These are phyloP conservation scores for Stichodactyla mertensii DNA, from an alignment of 64 coral and sea anemone species.

Conservation along the genomic window DNA sequence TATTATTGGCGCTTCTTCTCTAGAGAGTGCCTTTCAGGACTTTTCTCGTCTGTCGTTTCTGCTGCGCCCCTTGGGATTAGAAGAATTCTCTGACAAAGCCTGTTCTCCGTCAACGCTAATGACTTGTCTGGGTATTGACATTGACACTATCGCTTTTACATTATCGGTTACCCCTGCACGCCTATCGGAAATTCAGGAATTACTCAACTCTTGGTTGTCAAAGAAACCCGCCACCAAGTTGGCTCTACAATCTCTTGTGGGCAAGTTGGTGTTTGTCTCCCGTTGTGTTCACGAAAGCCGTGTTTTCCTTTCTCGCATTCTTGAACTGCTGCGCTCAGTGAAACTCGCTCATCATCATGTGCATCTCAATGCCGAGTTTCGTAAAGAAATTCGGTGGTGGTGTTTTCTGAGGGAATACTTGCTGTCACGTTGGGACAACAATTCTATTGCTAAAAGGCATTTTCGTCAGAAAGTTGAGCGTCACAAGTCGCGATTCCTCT, in stretches of 20 bases:
- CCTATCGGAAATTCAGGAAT: constrained; percentile 8
- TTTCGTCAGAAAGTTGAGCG: not conserved
- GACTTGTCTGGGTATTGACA: constrained; percentile 33
- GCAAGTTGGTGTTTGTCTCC: constrained; percentile 45
- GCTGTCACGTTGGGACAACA: constrained; percentile 21
- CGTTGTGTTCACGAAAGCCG: constrained; percentile 35
- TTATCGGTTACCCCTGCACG: constrained; percentile 14
- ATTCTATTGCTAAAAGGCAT: not conserved
- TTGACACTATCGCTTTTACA: constrained; percentile 26
- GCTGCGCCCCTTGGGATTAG: constrained; percentile 14
- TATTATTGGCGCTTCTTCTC: constrained; percentile 41
- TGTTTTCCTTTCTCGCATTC: constrained; percentile 24
- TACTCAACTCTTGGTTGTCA: constrained; percentile 10
- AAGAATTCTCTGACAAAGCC: constrained; percentile 26
- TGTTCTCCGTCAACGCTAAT: constrained; percentile 36
- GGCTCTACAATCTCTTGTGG: constrained; percentile 27
- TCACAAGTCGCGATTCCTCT: not conserved
- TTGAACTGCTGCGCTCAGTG: constrained; percentile 20
- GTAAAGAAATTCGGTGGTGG: constrained; percentile 30
- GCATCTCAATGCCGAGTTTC: constrained; percentile 28
- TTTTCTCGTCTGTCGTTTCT: constrained; percentile 11
- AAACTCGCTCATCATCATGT: constrained; percentile 28
- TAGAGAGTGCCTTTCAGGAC: not conserved
- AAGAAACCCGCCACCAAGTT: constrained; percentile 28
- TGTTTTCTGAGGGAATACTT: constrained; percentile 17